Conservation (phyloP, 2,888 invertebrate genomes). For the Erpobdella octoculata region DNA sequence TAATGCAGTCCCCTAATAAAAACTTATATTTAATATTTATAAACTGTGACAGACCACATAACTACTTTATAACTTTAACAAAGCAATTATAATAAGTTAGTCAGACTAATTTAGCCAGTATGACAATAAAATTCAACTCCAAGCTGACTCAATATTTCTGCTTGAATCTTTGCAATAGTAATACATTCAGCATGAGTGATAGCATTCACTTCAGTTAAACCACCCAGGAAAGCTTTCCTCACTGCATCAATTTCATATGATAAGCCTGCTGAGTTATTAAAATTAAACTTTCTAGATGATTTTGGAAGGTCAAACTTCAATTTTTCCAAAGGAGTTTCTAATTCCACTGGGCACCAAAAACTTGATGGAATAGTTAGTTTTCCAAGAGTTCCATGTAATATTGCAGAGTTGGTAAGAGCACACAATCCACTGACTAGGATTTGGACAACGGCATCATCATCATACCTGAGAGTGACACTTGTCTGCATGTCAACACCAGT, state of each 20-base stretch:
- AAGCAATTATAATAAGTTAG: too few species aligned
- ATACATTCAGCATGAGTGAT: neutral
- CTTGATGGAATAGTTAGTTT: conserved; percentile 14
- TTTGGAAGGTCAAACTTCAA: conserved; percentile 13
- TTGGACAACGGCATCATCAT: conserved; percentile 13
- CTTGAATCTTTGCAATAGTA: neutral
- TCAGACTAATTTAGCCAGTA: too few species aligned
- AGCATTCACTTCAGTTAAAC: neutral
- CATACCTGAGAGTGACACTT: conserved; percentile 18
- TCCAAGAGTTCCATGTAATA: conserved; percentile 28
- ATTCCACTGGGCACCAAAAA: conserved; percentile 32
- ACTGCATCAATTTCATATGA: conserved; percentile 19
- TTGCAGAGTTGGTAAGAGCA: conserved; percentile 11
- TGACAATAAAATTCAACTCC: too few species aligned
- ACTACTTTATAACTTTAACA: too few species aligned
- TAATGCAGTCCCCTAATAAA: too few species aligned
- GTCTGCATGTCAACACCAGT: conserved; percentile 52
- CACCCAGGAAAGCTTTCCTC: neutral
- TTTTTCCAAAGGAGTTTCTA: conserved; percentile 13
- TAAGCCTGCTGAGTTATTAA: conserved; percentile 4
- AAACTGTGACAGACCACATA: too few species aligned
- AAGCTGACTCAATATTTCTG: conserved; percentile 13
- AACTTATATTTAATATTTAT: too few species aligned
- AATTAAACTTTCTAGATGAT: neutral
- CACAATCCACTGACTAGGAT: conserved; percentile 10